Conservation (phyloP, 2,113 vertebrate genomes). For the Thinocorus orbignyianus region DNA sequence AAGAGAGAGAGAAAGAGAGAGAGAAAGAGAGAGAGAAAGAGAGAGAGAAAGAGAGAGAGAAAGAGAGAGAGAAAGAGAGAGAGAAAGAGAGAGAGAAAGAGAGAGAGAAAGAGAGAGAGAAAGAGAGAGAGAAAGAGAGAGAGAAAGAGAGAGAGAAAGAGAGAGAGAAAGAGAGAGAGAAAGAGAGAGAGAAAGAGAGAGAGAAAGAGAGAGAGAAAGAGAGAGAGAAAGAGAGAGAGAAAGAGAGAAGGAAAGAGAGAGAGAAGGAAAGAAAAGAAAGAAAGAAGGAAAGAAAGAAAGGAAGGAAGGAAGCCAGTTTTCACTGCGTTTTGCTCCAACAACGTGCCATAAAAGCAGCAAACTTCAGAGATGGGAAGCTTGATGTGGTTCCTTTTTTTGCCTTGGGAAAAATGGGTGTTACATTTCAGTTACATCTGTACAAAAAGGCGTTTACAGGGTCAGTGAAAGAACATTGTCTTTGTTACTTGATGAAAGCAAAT, state of each 20-base stretch:
- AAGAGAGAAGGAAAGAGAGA: too few relatives aligned
- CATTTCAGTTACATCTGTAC: background rate
- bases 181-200: too few relatives aligned
- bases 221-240: too few relatives aligned
- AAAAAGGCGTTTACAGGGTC: background rate
- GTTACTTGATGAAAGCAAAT: background rate
- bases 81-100: background rate
- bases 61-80: background rate
- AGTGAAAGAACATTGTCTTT: background rate
- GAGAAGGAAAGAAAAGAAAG: background rate
- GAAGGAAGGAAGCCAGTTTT: background rate
- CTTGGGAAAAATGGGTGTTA: background rate
- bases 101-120: too few relatives aligned
- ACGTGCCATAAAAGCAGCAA: background rate
- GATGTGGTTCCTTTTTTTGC: background rate
- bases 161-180: too few relatives aligned
- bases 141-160: too few relatives aligned
- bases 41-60: background rate
- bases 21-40: too few relatives aligned
- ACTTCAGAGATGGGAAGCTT: background rate
- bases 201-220: too few relatives aligned
- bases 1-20: too few relatives aligned
- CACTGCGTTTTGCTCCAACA: background rate
- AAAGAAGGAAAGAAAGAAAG: background rate
- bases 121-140: too few relatives aligned